These are phyloP conservation scores for Octomys mimax DNA, from an alignment of 2,797 vertebrate genomes.

Conservation along the genomic window DNA sequence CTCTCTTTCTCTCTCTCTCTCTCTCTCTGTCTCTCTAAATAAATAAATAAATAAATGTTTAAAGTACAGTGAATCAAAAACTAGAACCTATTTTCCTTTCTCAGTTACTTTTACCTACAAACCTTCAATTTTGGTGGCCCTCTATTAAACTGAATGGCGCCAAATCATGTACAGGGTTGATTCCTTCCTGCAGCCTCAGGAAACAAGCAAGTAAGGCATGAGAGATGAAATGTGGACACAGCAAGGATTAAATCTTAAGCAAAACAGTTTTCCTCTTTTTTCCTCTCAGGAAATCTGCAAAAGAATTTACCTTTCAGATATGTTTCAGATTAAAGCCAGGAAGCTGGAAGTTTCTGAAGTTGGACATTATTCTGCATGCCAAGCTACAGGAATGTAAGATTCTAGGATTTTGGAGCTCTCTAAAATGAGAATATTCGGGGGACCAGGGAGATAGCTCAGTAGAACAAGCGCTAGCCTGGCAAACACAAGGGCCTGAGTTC, in stretches of 20 bases:
- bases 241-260: not conserved
- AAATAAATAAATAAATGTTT: no score
- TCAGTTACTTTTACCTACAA: slow-evolving; percentile 11
- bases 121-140: not conserved
- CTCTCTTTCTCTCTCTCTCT: no score
- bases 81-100: not conserved
- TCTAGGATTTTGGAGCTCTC: not conserved
- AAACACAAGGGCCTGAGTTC: no score
- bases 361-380: not conserved
- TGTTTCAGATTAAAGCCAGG: not conserved
- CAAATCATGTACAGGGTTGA: not conserved
- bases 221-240: not conserved
- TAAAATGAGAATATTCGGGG: no score
- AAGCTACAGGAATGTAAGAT: not conserved
- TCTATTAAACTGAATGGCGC: not conserved
- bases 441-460: no score
- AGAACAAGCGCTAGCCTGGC: no score
- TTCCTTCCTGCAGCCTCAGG: not conserved
- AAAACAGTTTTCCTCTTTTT: not conserved
- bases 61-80: not conserved
- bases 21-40: no score
- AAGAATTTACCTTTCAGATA: not conserved
- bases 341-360: not conserved
- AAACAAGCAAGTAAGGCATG: not conserved
- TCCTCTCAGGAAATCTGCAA: not conserved